Evolutionary conservation across 2,113 vertebrate genomes (phyloP).

Genomic region (Varanus komodoensis): DNA sequence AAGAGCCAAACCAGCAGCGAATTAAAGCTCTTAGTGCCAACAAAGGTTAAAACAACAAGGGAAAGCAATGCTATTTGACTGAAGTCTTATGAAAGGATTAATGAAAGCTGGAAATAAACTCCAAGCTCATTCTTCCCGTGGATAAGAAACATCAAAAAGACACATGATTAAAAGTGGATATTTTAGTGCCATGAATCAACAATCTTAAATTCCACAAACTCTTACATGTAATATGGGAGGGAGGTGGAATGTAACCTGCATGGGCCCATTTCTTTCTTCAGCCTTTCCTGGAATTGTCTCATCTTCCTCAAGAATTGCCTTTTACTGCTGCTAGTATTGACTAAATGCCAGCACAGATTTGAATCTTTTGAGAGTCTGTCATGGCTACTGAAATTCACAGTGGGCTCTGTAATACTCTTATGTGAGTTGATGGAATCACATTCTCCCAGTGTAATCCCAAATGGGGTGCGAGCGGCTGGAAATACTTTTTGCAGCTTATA

Average conservation of each 20-base stretch:
- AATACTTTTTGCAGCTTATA: no score
- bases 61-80: neutral
- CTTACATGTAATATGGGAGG: neutral
- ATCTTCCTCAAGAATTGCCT: neutral
- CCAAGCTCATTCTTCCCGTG: neutral
- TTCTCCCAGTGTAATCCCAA: neutral
- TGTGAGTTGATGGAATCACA: neutral
- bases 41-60: neutral
- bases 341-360: neutral
- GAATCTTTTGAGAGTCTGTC: neutral
- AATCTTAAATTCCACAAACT: neutral
- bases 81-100: neutral
- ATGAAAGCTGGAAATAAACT: conserved; percentile 4
- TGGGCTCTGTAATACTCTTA: no score
- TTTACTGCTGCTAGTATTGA: neutral
- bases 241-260: no score
- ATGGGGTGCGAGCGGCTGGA: no score
- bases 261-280: neutral
- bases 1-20: neutral
- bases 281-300: neutral
- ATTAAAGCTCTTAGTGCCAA: neutral
- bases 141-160: neutral
- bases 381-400: neutral
- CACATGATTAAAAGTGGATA: neutral
- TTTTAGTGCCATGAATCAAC: conserved; percentile 5